Percentiles rank a stretch among this genome's conserved stretches.
Evolutionary conservation across 1,140 invertebrate genomes (phyloP).

Genomic region (Zeugodacus cucurbitae): DNA sequence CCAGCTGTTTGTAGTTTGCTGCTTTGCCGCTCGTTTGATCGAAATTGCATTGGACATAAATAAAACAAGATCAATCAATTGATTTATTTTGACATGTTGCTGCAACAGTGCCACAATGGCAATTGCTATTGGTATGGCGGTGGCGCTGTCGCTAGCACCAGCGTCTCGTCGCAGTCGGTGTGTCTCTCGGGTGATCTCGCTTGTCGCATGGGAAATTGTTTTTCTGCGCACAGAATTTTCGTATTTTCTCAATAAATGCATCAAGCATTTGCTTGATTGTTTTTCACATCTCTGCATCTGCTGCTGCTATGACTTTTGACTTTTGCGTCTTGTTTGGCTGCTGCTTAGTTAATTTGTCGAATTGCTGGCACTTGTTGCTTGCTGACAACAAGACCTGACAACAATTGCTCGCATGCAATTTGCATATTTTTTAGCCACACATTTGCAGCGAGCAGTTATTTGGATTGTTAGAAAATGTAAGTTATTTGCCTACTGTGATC

Average conservation of each 20-base stretch:
- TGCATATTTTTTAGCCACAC: background rate
- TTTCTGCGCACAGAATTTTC: constrained; percentile 12
- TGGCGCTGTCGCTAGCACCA: background rate
- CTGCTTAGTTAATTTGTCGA: constrained; percentile 37
- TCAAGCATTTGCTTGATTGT: background rate
- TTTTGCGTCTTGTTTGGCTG: constrained; percentile 32
- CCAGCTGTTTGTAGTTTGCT: background rate
- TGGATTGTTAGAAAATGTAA: constrained; percentile 19
- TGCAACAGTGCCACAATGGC: constrained; percentile 40
- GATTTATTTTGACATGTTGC: constrained; percentile 67
- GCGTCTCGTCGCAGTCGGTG: background rate
- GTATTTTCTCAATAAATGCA: background rate
- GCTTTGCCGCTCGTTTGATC: constrained; percentile 54
- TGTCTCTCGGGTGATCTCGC: constrained; percentile 15
- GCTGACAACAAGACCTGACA: constrained; percentile 6
- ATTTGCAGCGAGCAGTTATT: background rate
- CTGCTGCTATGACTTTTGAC: background rate
- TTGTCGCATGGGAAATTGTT: constrained; percentile 32
- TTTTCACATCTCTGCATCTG: background rate
- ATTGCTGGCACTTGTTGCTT: constrained; percentile 31
- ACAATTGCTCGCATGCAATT: background rate
- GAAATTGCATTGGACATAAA: constrained; percentile 67
- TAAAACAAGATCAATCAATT: constrained; percentile 68
- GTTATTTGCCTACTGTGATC: constrained; percentile 14
- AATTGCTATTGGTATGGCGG: background rate